Percentiles rank a stretch among this genome's conserved stretches.
phyloP scores from a whole-genome alignment of 2,888 invertebrate genomes.

The Theretra japonica region DNA sequence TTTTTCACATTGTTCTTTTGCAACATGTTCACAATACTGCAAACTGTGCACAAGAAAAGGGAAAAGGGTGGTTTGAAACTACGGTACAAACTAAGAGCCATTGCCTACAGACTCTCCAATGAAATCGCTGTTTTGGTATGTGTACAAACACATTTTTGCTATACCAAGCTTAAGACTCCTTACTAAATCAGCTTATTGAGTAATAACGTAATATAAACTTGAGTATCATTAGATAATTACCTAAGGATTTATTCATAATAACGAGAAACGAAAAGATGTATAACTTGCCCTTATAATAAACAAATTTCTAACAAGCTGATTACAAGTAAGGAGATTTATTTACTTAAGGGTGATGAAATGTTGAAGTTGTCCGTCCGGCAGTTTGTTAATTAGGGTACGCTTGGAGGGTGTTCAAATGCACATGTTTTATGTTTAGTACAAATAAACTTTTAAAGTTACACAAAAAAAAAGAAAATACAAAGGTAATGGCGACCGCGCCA shows the following conservation, averaged over 20 bases:
- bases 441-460: not conserved
- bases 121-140: constrained; percentile 78
- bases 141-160: constrained; percentile 41
- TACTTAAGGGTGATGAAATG: not conserved
- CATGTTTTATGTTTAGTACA: not conserved
- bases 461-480: no score
- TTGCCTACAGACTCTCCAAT: constrained; percentile 78
- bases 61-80: constrained; percentile 82
- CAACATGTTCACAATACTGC: constrained; percentile 93
- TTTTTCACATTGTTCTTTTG: constrained; percentile 95
- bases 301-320: not conserved
- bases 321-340: constrained; percentile 4
- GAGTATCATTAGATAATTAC: no score
- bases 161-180: constrained; percentile 4
- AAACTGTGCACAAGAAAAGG: constrained; percentile 94
- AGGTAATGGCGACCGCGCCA: no score
- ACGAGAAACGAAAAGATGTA: no score
- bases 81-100: constrained; percentile 84
- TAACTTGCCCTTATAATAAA: no score
- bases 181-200: constrained; percentile 2
- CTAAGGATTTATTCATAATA: not conserved
- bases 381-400: not conserved
- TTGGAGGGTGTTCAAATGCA: not conserved
- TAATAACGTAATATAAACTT: not conserved
- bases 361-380: not conserved